A percentile compares a stretch with the other conserved stretches of the same genome.
Conservation (phyloP, 2,888 invertebrate genomes). For the Polydrusus tereticollis region DNA sequence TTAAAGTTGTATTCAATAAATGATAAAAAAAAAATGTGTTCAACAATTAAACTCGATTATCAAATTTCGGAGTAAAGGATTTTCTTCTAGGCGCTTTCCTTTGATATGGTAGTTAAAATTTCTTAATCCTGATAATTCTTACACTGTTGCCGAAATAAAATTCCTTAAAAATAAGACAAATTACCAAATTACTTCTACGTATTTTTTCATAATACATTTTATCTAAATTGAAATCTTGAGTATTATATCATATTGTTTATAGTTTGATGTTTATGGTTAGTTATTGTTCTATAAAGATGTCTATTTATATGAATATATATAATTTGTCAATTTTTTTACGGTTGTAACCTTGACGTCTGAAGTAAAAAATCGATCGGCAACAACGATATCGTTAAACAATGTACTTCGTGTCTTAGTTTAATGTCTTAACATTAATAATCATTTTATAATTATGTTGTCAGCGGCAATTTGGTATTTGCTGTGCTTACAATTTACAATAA, state of each 20-base stretch:
- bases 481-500: conserved; percentile 32
- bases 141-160: no score
- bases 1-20: no score
- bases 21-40: no score
- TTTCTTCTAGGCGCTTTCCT: no score
- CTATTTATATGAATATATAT: conserved; percentile 14
- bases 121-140: no score
- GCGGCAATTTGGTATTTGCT: conserved; percentile 22
- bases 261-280: conserved; percentile 5
- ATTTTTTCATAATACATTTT: not conserved
- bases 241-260: conserved; percentile 15
- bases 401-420: conserved; percentile 17
- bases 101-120: no score
- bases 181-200: not conserved
- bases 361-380: conserved; percentile 17
- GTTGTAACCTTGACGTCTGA: conserved; percentile 8
- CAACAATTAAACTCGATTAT: no score
- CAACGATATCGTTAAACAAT: not conserved
- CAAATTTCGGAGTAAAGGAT: no score
- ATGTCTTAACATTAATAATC: conserved; percentile 28
- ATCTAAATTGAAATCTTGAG: not conserved
- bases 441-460: conserved; percentile 35
- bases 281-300: conserved; percentile 34
- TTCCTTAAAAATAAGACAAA: no score
- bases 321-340: conserved; percentile 6